A percentile compares a stretch with the other conserved stretches of the same genome.
These are phyloP conservation scores for Smittia aterrima DNA, from an alignment of 2,888 invertebrate species.

Conservation along the genomic window DNA sequence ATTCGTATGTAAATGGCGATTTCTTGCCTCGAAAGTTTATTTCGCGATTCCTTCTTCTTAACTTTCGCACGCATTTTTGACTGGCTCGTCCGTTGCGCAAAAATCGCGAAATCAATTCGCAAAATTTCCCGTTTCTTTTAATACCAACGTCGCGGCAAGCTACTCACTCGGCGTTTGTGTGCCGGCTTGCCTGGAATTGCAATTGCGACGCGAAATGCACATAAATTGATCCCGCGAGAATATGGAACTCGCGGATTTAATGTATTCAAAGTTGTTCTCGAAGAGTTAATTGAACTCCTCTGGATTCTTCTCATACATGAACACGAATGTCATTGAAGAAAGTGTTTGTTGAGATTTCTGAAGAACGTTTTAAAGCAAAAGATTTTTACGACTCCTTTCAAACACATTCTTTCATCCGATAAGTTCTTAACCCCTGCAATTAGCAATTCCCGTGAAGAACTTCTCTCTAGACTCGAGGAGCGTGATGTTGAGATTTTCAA, in stretches of 20 bases:
- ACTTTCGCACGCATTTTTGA: conserved; percentile 21
- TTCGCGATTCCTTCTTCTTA: conserved; percentile 10
- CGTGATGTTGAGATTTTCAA: conserved; percentile 26
- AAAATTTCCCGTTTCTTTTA: conserved; percentile 7
- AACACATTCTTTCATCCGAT: no score
- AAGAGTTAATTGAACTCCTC: conserved; percentile 2
- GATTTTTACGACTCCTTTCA: no score
- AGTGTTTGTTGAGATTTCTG: background rate
- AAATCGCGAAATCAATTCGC: background rate
- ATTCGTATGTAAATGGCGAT: conserved; percentile 38
- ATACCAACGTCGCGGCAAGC: no score
- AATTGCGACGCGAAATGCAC: conserved; percentile 9
- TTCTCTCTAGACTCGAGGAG: no score
- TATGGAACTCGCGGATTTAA: background rate
- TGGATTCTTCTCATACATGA: background rate
- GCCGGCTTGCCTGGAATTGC: background rate
- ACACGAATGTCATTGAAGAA: background rate
- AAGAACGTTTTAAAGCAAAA: no score
- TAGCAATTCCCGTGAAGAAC: no score
- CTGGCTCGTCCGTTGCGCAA: background rate
- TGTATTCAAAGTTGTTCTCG: background rate
- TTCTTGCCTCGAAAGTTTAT: conserved; percentile 8
- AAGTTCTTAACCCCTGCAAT: no score
- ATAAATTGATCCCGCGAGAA: background rate
- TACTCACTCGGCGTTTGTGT: background rate